Conservation (phyloP, 2,888 invertebrate species). For the Leptura quadrifasciata region DNA sequence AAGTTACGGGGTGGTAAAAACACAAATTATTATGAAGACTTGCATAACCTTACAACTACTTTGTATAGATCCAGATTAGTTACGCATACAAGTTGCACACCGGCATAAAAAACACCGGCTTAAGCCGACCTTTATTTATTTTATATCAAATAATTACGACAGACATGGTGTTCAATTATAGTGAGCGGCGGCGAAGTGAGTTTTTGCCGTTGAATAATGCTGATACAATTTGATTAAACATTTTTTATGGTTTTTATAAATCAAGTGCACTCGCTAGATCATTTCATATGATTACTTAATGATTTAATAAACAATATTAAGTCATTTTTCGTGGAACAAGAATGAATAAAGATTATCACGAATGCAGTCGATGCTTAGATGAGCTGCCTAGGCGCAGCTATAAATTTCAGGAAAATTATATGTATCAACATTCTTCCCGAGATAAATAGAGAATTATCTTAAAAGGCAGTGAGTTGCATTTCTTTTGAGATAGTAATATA, state of each 20-base stretch:
- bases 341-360: slow-evolving; percentile 14
- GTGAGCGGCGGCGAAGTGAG: neutral
- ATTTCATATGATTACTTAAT: slow-evolving; percentile 25
- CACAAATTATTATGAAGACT: neutral
- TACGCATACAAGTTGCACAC: slow-evolving; percentile 21
- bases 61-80: slow-evolving; percentile 31
- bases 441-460: slow-evolving; percentile 34
- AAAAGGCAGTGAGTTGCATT: slow-evolving; percentile 35
- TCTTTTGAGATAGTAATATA: slow-evolving; percentile 31
- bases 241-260: slow-evolving; percentile 27
- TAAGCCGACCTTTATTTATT: slow-evolving; percentile 36
- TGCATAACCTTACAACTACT: slow-evolving; percentile 7
- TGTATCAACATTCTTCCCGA: slow-evolving; percentile 26
- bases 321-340: slow-evolving; percentile 26
- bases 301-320: slow-evolving; percentile 37
- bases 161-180: slow-evolving; percentile 31
- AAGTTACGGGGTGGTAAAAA: slow-evolving; percentile 14
- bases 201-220: slow-evolving; percentile 35
- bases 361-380: slow-evolving; percentile 2
- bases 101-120: slow-evolving; percentile 12
- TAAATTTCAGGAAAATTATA: slow-evolving; percentile 36
- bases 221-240: slow-evolving; percentile 35
- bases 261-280: slow-evolving; percentile 25
- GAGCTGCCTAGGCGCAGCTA: slow-evolving; percentile 15
- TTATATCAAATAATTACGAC: slow-evolving; percentile 33